Base-by-base conservation (phyloP, 2,113 vertebrate species). In the Cathartes aura region DNA sequence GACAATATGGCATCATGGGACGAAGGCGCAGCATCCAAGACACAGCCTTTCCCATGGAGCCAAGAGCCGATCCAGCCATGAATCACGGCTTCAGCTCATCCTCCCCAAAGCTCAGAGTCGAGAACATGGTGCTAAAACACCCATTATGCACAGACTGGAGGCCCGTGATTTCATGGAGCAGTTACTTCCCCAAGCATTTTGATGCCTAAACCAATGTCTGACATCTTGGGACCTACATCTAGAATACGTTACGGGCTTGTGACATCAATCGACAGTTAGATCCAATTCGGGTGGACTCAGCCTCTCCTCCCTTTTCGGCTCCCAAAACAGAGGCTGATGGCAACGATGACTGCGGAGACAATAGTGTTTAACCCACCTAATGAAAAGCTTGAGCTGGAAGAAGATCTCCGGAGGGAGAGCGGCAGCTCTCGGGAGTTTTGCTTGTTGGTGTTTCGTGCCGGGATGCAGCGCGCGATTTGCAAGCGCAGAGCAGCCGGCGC, bases 371-470 rank as follows among this genome's bases (percentile, higher is more conserved):
- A 84, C 80, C 42, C 88, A 27, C 58, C n/a, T 89, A 67, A 95
- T 92, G 22, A 73, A 92, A 24, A 21, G 66, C 80, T 60, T 67
- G 74, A 52, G 72, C 90, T 82, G 56, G 75, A 81, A 93, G 82
- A 59, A 56, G 66, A 10, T 72, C 92, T 97, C 47, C 6, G 23
- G 92, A 82, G 66, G 56, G n/a, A 63, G 26, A 84, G 47, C 2
- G 23, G 43, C 9, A 27, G 67, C 66, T 94, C 92, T 87, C 7
- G 23, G 82, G 89, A 38, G 72, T 80, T 94, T 52, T 60, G 22
- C 6, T 13, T 2, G 0, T 29, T 0, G 1, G 27, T 75, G 34
- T 22, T 79, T 64, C 3, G 5, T 48, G 73, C 74, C 16, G 40
- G 74, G 91, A 43, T 53, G 76, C 45, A 23, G 40, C 8, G 4